phyloP scores from a whole-genome alignment of 1,140 invertebrate species.

The Thaumetopoea pityocampa region DNA sequence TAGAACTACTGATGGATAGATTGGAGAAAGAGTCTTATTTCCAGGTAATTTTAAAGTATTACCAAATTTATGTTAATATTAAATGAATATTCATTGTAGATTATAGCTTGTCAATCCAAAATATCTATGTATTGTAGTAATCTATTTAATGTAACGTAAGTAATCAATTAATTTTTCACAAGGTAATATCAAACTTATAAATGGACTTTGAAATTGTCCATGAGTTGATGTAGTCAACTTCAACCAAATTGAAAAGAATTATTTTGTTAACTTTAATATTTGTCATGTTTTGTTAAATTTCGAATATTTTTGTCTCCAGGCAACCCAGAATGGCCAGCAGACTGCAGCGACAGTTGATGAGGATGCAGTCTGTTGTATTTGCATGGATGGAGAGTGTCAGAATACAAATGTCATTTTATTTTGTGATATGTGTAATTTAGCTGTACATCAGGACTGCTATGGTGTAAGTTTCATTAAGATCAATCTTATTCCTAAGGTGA shows the following conservation, averaged over 20 bases:
- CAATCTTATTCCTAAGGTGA: neutral
- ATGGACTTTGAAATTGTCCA: too few species aligned
- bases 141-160: too few species aligned
- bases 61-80: neutral
- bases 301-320: constrained; percentile 63
- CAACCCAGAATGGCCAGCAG: constrained; percentile 78
- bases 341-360: constrained; percentile 91
- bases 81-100: too few species aligned
- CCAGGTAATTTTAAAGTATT: constrained; percentile 77
- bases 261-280: too few species aligned
- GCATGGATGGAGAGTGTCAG: constrained; percentile 96
- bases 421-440: constrained; percentile 99
- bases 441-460: constrained; percentile 99
- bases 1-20: constrained; percentile 97
- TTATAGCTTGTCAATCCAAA: neutral
- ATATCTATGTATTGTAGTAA: neutral
- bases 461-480: constrained; percentile 79
- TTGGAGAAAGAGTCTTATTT: constrained; percentile 99
- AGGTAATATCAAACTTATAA: too few species aligned
- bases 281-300: too few species aligned
- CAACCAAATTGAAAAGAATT: too few species aligned
- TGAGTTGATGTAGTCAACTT: too few species aligned
- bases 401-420: constrained; percentile 98
- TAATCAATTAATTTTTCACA: too few species aligned
- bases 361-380: constrained; percentile 98